phyloP scores from a whole-genome alignment of 2,113 vertebrate species.

The Lepus europaeus region DNA sequence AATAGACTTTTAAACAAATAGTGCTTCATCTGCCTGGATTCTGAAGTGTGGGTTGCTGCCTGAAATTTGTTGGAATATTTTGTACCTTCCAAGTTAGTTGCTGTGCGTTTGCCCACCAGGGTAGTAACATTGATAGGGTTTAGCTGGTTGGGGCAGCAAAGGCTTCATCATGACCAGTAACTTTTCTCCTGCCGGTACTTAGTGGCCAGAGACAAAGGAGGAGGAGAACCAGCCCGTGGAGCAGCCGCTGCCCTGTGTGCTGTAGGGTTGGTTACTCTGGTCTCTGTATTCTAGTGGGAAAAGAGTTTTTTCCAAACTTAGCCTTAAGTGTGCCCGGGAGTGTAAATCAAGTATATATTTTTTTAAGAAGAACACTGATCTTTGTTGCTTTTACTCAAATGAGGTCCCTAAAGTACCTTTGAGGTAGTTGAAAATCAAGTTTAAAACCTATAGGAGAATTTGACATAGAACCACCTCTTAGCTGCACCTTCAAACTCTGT shows the following conservation, averaged over 20 bases:
- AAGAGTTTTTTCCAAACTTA: conserved; percentile 39
- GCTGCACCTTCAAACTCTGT: not conserved
- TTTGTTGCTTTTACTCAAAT: conserved; percentile 14
- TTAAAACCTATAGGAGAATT: not conserved
- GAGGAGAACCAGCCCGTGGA: not conserved
- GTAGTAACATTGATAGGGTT: conserved; percentile 46
- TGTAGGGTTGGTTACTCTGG: not conserved
- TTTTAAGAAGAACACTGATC: not conserved
- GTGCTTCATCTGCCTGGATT: conserved; percentile 44
- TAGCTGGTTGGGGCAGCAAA: conserved; percentile 42
- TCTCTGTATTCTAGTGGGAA: not conserved
- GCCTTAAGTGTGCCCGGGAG: not conserved
- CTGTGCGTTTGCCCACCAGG: conserved; percentile 32
- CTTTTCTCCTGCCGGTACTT: conserved; percentile 60
- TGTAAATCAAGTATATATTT: not conserved
- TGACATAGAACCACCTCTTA: not conserved
- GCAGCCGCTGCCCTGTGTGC: not conserved
- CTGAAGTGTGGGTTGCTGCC: conserved; percentile 39
- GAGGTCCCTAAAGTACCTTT: not conserved
- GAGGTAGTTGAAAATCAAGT: conserved; percentile 44
- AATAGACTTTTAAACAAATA: conserved; percentile 70
- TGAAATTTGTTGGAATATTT: conserved; percentile 63
- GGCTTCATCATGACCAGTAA: conserved; percentile 31
- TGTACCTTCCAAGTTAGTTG: conserved; percentile 57
- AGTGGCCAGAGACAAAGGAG: conserved; percentile 72